Percentiles rank a stretch among this genome's conserved stretches.
phyloP scores from a whole-genome alignment of 2,888 invertebrate genomes.

The Argyresthia albistria region DNA sequence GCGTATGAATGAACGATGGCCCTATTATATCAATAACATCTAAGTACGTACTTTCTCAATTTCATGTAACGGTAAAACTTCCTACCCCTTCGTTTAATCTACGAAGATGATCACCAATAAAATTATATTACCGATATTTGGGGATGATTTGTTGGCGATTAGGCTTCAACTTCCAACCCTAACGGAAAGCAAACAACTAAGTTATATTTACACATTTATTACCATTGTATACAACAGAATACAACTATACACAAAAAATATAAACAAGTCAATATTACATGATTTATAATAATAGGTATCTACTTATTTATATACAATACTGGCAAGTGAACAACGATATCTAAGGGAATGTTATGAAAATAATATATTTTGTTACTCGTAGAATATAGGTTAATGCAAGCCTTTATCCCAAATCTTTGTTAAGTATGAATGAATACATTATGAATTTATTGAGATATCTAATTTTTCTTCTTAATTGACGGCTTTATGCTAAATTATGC shows the following conservation, averaged over 20 bases:
- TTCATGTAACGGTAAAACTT: not conserved
- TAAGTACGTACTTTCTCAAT: too few relatives aligned
- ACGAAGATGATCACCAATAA: not conserved
- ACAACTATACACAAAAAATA: constrained; percentile 56
- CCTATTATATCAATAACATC: too few relatives aligned
- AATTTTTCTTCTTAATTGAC: too few relatives aligned
- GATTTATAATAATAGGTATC: constrained; percentile 23
- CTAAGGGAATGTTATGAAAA: constrained; percentile 1
- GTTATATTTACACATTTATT: constrained; percentile 53
- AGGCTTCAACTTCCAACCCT: not conserved
- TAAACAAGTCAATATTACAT: constrained; percentile 48
- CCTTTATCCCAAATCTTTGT: too few relatives aligned
- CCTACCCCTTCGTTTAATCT: not conserved
- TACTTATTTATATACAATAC: constrained; percentile 41
- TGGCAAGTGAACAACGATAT: constrained; percentile 31
- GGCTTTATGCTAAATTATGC: too few relatives aligned
- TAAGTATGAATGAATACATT: too few relatives aligned
- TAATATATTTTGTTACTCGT: not conserved
- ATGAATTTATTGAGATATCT: too few relatives aligned
- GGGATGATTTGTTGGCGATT: not conserved
- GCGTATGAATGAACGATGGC: too few relatives aligned
- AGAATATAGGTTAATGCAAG: too few relatives aligned
- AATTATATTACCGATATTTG: not conserved
- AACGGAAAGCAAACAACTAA: constrained; percentile 1
- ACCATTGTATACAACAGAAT: constrained; percentile 56